Conservation (phyloP, 2,888 invertebrate species). For the Volucella inflata region DNA sequence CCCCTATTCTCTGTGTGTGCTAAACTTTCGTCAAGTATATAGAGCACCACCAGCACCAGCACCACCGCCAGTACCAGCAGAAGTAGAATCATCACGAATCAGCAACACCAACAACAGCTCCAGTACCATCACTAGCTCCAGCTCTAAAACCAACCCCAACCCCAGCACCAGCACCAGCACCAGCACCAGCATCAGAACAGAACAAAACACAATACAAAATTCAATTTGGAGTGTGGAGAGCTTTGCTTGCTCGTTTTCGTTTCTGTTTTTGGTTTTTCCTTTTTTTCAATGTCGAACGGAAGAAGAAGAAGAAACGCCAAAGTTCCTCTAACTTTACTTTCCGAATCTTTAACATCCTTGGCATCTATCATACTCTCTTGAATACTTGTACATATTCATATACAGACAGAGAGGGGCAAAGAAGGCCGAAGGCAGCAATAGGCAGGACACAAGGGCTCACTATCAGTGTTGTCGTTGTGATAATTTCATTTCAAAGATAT, state of each 20-base stretch:
- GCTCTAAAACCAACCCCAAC: too few species aligned
- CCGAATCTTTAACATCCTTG: conserved; percentile 67
- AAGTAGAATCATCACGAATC: conserved; percentile 22
- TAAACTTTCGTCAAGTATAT: conserved; percentile 60
- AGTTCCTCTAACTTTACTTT: conserved; percentile 72
- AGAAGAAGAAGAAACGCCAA: conserved; percentile 55
- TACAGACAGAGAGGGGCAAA: not conserved
- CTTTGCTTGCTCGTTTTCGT: conserved; percentile 40
- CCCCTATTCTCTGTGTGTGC: conserved; percentile 6
- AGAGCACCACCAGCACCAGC: conserved; percentile 57
- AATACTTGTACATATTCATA: conserved; percentile 19
- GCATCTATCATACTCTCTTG: conserved; percentile 61
- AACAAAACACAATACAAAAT: conserved; percentile 64
- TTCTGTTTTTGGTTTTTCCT: conserved; percentile 37
- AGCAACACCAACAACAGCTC: conserved; percentile 40
- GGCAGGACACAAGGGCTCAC: not conserved
- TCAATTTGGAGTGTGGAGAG: conserved; percentile 71
- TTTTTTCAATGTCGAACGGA: conserved; percentile 71
- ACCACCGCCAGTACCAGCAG: conserved; percentile 53
- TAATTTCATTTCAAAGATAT: too few species aligned
- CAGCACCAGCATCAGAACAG: conserved; percentile 51
- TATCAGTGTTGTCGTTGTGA: too few species aligned
- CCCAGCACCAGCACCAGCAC: not conserved
- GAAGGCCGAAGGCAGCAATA: not conserved
- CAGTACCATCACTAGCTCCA: conserved; percentile 21